These are phyloP conservation scores for Synanceia verrucosa DNA, from an alignment of 2,797 vertebrate genomes.

Conservation along the genomic window DNA sequence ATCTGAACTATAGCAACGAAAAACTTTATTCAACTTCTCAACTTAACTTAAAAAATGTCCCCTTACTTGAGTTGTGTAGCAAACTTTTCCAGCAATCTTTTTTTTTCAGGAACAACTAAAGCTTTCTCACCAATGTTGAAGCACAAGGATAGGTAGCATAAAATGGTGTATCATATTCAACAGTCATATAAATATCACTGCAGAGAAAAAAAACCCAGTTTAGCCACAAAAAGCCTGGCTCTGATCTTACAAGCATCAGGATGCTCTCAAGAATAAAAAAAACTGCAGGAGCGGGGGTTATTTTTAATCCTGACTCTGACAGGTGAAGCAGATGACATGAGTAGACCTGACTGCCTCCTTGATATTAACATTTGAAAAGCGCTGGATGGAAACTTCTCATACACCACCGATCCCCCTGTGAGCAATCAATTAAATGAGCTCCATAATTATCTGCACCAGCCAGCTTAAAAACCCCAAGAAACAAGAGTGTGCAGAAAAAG, in stretches of 20 bases:
- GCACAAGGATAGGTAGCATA: not conserved
- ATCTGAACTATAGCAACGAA: not conserved
- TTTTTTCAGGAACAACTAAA: not conserved
- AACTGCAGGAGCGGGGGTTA: constrained; percentile 11
- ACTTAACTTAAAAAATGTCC: not conserved
- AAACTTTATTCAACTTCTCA: not conserved
- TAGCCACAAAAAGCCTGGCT: not conserved
- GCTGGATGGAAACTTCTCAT: not conserved
- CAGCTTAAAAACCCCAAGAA: not conserved
- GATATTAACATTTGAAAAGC: constrained; percentile 22
- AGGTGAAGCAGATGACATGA: constrained; percentile 19
- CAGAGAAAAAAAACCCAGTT: constrained; percentile 13
- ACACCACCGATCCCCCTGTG: not conserved
- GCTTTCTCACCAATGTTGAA: not conserved
- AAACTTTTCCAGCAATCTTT: not conserved
- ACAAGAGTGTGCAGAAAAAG: not conserved
- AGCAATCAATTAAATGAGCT: constrained; percentile 15
- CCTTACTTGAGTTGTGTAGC: not conserved
- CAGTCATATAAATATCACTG: constrained; percentile 3
- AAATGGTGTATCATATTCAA: not conserved
- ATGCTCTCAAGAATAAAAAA: not conserved
- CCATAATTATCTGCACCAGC: constrained; percentile 21
- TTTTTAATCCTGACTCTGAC: constrained; percentile 28
- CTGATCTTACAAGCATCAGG: constrained; percentile 5
- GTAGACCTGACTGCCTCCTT: constrained; percentile 1